phyloP scores from a whole-genome alignment of 2,888 invertebrate genomes.

The Caenorhabditis parvicauda region DNA sequence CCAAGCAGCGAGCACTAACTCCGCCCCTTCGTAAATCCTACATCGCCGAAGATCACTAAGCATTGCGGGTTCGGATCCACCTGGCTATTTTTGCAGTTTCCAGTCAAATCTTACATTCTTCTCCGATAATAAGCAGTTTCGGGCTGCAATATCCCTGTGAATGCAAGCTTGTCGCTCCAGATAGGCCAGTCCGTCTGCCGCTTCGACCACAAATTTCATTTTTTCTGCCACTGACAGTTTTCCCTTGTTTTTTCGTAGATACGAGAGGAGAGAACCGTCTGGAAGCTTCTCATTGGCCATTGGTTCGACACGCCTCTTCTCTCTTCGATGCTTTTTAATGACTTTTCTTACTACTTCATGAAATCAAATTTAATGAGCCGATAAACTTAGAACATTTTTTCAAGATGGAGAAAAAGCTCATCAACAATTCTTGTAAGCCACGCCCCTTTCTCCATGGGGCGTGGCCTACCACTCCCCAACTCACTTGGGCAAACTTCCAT shows the following conservation, averaged over 20 bases:
- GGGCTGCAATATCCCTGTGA: conserved; percentile 80
- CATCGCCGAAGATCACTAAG: no score
- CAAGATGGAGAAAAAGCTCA: no score
- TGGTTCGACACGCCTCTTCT: neutral
- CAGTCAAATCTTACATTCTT: conserved; percentile 11
- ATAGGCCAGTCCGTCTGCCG: conserved; percentile 80
- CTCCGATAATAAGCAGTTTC: conserved; percentile 73
- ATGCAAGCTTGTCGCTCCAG: conserved; percentile 79
- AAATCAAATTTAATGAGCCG: no score
- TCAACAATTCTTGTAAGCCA: no score
- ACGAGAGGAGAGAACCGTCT: conserved; percentile 41
- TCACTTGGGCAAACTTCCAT: conserved; percentile 53
- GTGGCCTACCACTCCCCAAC: no score
- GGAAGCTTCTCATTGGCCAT: neutral
- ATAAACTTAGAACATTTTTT: no score
- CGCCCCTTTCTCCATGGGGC: no score
- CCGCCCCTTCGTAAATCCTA: no score
- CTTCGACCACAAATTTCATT: conserved; percentile 40
- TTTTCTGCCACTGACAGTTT: conserved; percentile 28
- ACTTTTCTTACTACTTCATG: no score
- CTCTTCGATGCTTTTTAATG: no score
- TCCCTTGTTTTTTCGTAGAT: conserved; percentile 43
- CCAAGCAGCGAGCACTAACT: no score
- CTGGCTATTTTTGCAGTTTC: neutral
- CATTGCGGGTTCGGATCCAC: no score